These are phyloP conservation scores for Philypnodon macrostomus DNA, from an alignment of 2,797 vertebrate genomes.

Conservation along the genomic window DNA sequence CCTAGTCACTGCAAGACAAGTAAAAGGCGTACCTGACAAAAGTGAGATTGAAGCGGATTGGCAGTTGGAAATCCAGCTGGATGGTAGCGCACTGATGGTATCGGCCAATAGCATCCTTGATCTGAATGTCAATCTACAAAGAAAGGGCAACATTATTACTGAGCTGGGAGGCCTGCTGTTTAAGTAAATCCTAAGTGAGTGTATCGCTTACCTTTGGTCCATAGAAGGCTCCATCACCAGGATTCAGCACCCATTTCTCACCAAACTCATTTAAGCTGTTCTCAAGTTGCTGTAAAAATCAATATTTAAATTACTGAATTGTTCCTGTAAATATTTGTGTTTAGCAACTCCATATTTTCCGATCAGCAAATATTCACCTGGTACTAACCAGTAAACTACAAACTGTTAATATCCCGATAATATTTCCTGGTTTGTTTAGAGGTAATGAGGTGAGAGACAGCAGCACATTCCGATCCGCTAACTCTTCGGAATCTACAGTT, in stretches of 20 bases:
- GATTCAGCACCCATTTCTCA: slow-evolving; percentile 94
- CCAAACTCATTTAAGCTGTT: slow-evolving; percentile 94
- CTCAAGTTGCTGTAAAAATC: slow-evolving; percentile 89
- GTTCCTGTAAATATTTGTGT: neutral
- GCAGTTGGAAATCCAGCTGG: slow-evolving; percentile 95
- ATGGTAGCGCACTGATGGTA: slow-evolving; percentile 98
- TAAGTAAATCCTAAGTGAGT: slow-evolving; percentile 11
- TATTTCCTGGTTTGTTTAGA: slow-evolving; percentile 41
- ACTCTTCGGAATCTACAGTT: slow-evolving; percentile 21
- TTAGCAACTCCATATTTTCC: too few relatives aligned
- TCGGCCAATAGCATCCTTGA: slow-evolving; percentile 95
- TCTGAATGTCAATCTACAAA: slow-evolving; percentile 94
- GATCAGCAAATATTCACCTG: too few relatives aligned
- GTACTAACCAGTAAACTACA: slow-evolving; percentile 46
- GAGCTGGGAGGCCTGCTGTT: slow-evolving; percentile 18
- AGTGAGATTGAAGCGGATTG: slow-evolving; percentile 92
- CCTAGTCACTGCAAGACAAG: neutral
- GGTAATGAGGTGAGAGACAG: slow-evolving; percentile 50
- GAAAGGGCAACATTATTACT: slow-evolving; percentile 6
- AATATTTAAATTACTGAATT: neutral
- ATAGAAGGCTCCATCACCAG: slow-evolving; percentile 96
- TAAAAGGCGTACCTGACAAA: slow-evolving; percentile 83
- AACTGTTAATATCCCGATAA: slow-evolving; percentile 48
- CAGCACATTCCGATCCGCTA: slow-evolving; percentile 25
- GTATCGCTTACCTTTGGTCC: slow-evolving; percentile 89